Base-by-base conservation (phyloP, 1,140 invertebrate species). In the Ylistrum balloti region DNA sequence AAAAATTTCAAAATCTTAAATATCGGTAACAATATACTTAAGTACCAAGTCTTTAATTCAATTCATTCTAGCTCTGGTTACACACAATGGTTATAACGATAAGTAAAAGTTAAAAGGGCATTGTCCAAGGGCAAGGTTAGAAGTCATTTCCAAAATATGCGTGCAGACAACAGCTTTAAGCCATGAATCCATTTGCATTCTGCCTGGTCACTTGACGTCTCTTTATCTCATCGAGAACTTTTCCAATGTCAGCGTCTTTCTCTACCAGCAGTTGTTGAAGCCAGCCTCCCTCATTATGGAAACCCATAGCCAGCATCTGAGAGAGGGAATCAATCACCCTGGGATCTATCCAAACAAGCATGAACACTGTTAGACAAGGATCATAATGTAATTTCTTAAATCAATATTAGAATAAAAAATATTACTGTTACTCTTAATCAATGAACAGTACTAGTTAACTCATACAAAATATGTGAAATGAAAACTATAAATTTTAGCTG, bases 231-330 rank as follows among this genome's bases (percentile, higher is more conserved):
- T 98, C 98, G 86, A 98, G 95, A 35, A 97, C 97, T 90, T 97
- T 97, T 28, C 97, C 96, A 90, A 98, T 98, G 95, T 98, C 97
- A 13, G 98, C 98, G 90, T 97, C 94, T 89, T 97, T 97, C 11
- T 96, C 95, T 90, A 97, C 96, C 89, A 97, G 93, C 33, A 97
- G 95, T 89, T 96, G 95, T 45, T 97, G 96, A 0, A 97, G 95
- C 97, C 97, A 97, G 41, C 96, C 96, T 86, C 97, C 97, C 89
- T 98, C 97, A 94, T 98, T 98, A 87, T 97, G 97, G 95, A 98
- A 98, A 38, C 98, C 98, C 98, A 98, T 98, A 1, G 97, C 95
- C 94, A 97, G 96, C 98, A 98, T 98, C 85, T 97, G 96, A 86
- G 97, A 95, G 86, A 98, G 88, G 33, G 96, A 45, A 41, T 95